Percentiles rank a stretch among this genome's conserved stretches.
Conservation (phyloP, 2,888 invertebrate genomes). For the Neoaliturus tenellus region DNA sequence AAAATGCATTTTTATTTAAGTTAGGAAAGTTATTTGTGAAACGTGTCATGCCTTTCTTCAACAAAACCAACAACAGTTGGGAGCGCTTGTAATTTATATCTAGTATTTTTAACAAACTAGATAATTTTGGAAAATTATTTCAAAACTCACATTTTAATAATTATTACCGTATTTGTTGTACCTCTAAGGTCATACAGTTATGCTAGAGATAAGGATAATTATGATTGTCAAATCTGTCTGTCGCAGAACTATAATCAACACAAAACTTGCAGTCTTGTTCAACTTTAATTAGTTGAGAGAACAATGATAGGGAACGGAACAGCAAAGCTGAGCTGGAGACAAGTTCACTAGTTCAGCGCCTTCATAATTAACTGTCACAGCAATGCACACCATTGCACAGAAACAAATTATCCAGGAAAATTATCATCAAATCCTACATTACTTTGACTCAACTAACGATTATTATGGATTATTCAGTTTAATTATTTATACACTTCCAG, state of each 20-base stretch:
- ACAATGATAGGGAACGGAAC: conserved; percentile 1
- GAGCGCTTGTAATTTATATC: no score
- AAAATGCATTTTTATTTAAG: no score
- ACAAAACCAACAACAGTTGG: no score
- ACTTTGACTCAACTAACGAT: neutral
- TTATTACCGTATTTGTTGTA: no score
- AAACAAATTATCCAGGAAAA: conserved; percentile 6
- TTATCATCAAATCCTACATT: no score
- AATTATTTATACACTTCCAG: no score
- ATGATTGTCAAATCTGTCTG: conserved; percentile 24
- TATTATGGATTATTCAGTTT: no score
- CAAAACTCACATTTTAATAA: no score
- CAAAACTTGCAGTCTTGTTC: conserved; percentile 25
- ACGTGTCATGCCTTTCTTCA: no score
- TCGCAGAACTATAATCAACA: conserved; percentile 13
- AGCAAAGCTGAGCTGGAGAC: neutral
- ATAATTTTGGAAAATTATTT: no score
- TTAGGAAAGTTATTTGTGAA: no score
- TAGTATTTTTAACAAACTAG: no score
- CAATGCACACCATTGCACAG: conserved; percentile 2
- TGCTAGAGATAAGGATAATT: neutral
- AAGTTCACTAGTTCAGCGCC: conserved; percentile 36
- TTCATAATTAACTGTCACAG: conserved; percentile 25
- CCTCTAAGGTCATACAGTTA: neutral
- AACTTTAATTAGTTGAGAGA: conserved; percentile 46